Evolutionary conservation across 1,140 invertebrate species (phyloP).

Genomic region (Ericerus pela): DNA sequence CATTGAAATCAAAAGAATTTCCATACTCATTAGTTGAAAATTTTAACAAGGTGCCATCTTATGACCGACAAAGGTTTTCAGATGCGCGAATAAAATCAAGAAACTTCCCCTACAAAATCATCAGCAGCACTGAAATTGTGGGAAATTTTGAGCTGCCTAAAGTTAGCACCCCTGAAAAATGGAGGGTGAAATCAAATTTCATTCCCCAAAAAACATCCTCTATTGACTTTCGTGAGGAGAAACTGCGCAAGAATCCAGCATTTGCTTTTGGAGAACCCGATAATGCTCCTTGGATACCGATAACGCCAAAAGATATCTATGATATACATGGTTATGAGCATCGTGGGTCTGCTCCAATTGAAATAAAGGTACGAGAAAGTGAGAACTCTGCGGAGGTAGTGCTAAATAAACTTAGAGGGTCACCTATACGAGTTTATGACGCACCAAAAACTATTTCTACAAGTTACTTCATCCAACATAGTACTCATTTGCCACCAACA

Average conservation of each 20-base stretch:
- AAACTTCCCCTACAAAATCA: background rate
- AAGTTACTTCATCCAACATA: background rate
- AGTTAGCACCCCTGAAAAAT: constrained; percentile 3
- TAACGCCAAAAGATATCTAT: constrained; percentile 3
- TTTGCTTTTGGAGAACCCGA: constrained; percentile 13
- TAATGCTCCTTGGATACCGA: constrained; percentile 17
- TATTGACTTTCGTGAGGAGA: no score
- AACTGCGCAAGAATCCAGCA: background rate
- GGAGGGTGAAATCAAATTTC: no score
- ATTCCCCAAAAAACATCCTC: no score
- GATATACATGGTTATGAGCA: background rate
- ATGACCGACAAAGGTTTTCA: no score
- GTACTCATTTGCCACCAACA: no score
- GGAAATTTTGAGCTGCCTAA: constrained; percentile 10
- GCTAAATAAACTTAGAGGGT: background rate
- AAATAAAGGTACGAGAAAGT: background rate
- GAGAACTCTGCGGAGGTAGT: background rate
- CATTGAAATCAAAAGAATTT: no score
- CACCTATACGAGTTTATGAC: background rate
- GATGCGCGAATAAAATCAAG: background rate
- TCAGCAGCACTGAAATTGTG: background rate
- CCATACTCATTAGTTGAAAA: no score
- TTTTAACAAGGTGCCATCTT: no score
- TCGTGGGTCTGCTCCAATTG: background rate
- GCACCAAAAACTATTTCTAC: background rate